phyloP scores from a whole-genome alignment of 2,113 vertebrate genomes.

The Xiphophorus maculatus region DNA sequence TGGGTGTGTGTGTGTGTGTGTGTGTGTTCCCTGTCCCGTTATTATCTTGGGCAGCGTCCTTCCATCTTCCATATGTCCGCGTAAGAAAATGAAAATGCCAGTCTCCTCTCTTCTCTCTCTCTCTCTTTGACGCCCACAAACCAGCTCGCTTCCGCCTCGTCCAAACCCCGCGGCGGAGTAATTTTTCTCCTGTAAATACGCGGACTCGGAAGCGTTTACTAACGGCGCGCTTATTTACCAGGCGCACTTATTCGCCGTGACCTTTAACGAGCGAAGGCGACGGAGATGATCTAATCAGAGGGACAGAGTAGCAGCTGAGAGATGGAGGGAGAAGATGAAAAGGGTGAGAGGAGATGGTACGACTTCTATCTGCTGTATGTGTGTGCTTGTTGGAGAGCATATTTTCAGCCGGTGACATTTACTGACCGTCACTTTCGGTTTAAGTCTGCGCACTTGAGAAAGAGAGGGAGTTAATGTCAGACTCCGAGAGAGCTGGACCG shows the following conservation, averaged over 20 bases:
- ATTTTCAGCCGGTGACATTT: constrained; percentile 55
- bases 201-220: constrained; percentile 23
- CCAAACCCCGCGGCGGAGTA: not conserved
- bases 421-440: constrained; percentile 32
- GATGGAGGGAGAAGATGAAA: constrained; percentile 41
- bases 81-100: constrained; percentile 53
- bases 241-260: constrained; percentile 53
- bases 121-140: not conserved
- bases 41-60: constrained; percentile 39
- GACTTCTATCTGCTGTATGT: constrained; percentile 18
- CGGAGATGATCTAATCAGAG: constrained; percentile 61
- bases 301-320: constrained; percentile 43
- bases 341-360: constrained; percentile 25
- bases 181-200: constrained; percentile 26
- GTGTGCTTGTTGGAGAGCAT: constrained; percentile 14
- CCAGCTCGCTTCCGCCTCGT: not conserved
- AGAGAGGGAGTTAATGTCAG: constrained; percentile 1
- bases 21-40: constrained; percentile 15
- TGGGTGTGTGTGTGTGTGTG: not conserved
- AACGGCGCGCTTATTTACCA: constrained; percentile 53
- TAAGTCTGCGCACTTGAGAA: constrained; percentile 12
- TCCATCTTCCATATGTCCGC: constrained; percentile 41
- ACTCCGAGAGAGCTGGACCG: not conserved
- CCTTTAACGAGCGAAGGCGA: constrained; percentile 56
- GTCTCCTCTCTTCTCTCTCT: constrained; percentile 19